A percentile compares a stretch with the other conserved stretches of the same genome.
Conservation (phyloP, 2,797 vertebrate species). For the Pagetopsis macropterus region DNA sequence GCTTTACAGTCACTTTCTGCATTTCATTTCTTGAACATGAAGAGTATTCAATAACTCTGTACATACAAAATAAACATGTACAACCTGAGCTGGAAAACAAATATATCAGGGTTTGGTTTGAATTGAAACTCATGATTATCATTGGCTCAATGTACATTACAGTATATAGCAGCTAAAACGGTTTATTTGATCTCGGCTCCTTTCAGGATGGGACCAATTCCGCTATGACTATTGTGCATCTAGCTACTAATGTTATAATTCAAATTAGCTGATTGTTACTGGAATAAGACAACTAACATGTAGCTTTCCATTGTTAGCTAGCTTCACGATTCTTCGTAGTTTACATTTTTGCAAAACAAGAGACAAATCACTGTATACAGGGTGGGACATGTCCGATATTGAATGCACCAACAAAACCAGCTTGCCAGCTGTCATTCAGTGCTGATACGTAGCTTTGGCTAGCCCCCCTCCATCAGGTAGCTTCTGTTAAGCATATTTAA, state of each 20-base stretch:
- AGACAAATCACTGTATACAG: rapidly evolving
- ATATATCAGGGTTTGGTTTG: background rate
- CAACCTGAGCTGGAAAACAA: background rate
- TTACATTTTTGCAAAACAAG: background rate
- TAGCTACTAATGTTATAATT: background rate
- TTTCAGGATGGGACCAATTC: background rate
- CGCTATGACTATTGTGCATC: background rate
- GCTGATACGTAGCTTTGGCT: conserved; percentile 25
- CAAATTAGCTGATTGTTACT: background rate
- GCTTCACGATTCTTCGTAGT: rapidly evolving
- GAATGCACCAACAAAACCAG: background rate
- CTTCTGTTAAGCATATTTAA: background rate
- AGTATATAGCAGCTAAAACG: background rate
- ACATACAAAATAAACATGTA: background rate
- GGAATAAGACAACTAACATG: background rate
- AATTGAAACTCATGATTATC: background rate
- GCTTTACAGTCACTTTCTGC: background rate
- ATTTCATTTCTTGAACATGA: background rate
- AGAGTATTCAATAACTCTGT: background rate
- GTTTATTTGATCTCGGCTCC: background rate
- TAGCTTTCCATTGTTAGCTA: background rate
- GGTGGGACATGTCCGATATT: conserved; percentile 2
- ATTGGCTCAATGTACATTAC: background rate
- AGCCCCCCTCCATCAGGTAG: conserved; percentile 16
- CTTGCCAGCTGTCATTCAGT: conserved; percentile 56